Percentiles rank a stretch among this genome's conserved stretches.
Evolutionary conservation across 2,797 vertebrate species (phyloP).

Genomic region (Astyanax mexicanus): DNA sequence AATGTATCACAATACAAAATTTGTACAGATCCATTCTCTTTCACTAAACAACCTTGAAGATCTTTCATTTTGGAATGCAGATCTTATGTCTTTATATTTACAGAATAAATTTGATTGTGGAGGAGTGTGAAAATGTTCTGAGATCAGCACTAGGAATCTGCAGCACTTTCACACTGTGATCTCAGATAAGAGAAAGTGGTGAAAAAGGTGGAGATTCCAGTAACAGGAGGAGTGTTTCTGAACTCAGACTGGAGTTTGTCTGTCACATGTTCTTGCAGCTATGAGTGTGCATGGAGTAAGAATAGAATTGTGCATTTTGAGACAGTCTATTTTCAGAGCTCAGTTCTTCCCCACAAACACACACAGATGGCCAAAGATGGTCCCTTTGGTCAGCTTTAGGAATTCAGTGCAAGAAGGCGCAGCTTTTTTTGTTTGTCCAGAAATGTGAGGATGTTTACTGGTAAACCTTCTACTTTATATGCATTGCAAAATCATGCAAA

Average conservation of each 20-base stretch:
- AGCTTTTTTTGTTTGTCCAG: too few species aligned
- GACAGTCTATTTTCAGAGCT: slow-evolving; percentile 61
- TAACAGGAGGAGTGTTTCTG: background rate
- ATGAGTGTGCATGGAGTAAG: slow-evolving; percentile 1
- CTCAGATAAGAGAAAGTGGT: slow-evolving; percentile 4
- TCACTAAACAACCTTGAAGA: too few species aligned
- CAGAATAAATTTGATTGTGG: background rate
- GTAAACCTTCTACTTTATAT: too few species aligned
- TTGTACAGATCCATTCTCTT: too few species aligned
- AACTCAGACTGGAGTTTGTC: too few species aligned
- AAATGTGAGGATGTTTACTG: too few species aligned
- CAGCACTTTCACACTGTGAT: background rate
- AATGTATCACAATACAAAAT: too few species aligned
- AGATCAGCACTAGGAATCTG: background rate
- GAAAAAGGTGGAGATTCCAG: background rate
- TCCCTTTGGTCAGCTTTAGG: slow-evolving; percentile 45
- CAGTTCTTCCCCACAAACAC: slow-evolving; percentile 41
- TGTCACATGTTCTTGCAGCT: background rate
- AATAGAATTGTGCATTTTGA: slow-evolving; percentile 43
- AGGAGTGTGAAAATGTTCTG: too few species aligned
- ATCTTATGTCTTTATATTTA: too few species aligned
- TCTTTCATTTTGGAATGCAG: too few species aligned
- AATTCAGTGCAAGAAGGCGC: too few species aligned
- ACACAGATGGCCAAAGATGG: slow-evolving; percentile 63
- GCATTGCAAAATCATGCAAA: too few species aligned